Base-by-base conservation (phyloP, 1,140 invertebrate genomes). In the Drosophila kepulauana region DNA sequence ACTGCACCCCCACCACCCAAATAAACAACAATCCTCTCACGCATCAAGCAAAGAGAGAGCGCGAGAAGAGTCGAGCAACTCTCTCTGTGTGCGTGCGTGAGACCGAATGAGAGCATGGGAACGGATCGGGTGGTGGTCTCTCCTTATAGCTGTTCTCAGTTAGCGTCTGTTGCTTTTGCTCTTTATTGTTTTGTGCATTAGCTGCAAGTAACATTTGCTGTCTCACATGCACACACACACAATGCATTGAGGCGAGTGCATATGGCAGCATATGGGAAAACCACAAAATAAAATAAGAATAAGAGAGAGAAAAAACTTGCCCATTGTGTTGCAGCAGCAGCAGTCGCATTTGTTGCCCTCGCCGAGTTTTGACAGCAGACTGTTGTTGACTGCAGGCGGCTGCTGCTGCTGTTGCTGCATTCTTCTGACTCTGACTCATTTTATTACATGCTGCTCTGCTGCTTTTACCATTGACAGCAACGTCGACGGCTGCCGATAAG, bases 231-330 rank as follows among this genome's bases (percentile, higher is more conserved):
- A 58, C 51, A 58, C 45, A 58, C 45, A 62, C 57, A 80, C 6
- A 63, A 51, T 28, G 13, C 20, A 48, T 54, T 38, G 28, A 69
- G 33, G 48, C 46, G 45, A 66, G 48, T 84, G 77, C 78, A 85
- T 85, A 77, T 81, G 82, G 72, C 79, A 79, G 67, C 84, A 87
- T 81, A 80, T 88, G 82, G 82, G 64, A 63, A 68, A 86, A 66
- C 52, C 72, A 67, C 78, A 86, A 56, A 71, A 76, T 41, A 51
- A 68, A 75, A 66, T 41, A 49, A 79, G 43, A 69, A 71, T 28
- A 79, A 63, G 20, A 52, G 20, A 25, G 20, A 25, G 3, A 70
- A 78, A 75, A 78, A 71, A 81, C 75, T 75, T 56, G 71, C 58
- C 73, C 76, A 81, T 78, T 71, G 70, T 71, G 70, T 82, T 82